Percentiles rank a stretch among this genome's conserved stretches.
Conservation (phyloP, 2,797 vertebrate genomes). For the Kryptopterus vitreolus region DNA sequence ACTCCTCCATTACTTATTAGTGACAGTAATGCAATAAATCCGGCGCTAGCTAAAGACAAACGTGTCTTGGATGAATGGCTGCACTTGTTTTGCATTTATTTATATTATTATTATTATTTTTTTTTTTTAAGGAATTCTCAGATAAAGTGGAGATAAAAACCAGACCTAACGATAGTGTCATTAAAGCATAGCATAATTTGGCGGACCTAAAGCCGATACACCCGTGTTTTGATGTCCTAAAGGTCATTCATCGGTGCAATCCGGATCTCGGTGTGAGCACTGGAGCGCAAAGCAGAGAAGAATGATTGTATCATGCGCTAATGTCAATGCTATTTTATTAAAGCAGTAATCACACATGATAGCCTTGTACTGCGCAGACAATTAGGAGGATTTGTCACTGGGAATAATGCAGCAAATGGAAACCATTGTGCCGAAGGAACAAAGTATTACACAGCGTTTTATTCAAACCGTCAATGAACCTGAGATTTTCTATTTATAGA, state of each 20-base stretch:
- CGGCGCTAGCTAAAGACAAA: not conserved
- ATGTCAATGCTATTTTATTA: not conserved
- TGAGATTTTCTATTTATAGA: not conserved
- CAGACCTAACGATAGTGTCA: not conserved
- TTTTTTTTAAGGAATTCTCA: not conserved
- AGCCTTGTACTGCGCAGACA: constrained; percentile 2
- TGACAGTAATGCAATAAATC: not conserved
- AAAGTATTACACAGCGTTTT: not conserved
- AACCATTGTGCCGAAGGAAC: not conserved
- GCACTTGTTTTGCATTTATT: too few species aligned
- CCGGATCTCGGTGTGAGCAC: not conserved
- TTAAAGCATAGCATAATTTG: not conserved
- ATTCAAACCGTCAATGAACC: not conserved
- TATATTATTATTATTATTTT: too few species aligned
- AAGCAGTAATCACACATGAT: constrained; percentile 12
- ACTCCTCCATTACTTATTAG: not conserved
- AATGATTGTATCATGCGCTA: not conserved
- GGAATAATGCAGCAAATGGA: not conserved
- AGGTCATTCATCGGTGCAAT: not conserved
- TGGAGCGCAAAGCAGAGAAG: not conserved
- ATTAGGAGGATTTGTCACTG: not conserved
- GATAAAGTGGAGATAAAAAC: not conserved
- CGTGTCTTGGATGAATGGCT: not conserved
- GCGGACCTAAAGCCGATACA: not conserved
- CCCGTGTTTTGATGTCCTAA: not conserved